Base-by-base conservation (phyloP, 2,888 invertebrate genomes). In the Euclidia mi region DNA sequence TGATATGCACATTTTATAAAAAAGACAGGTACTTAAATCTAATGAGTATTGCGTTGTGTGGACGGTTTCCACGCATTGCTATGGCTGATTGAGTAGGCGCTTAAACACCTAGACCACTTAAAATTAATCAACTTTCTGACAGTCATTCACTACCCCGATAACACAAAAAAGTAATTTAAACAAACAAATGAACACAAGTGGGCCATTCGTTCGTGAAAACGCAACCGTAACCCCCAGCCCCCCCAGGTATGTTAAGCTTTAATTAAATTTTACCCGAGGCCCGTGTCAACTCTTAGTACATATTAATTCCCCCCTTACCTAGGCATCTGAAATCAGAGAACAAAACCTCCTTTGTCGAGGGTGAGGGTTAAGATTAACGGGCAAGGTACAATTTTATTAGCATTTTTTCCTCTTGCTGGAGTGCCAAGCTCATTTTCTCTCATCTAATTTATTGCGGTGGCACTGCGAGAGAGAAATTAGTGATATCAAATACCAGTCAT, bases 311-410 rank as follows among this genome's bases (percentile, higher is more conserved):
- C 53, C 34, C 42, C 51, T 49, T 68, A 60, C 74, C 74, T 71
- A 63, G 59, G 56, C 74, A 72, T 75, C 79, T 81, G 76, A 86
- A 90, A 90, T 90, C 89, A 85, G 87, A 85, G 87, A 84, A 87
- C 85, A 83, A 82, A 85, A 85, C 85, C 84, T 81, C 76, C 65
- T 67, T 76, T 78, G 70, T 79, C 69, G 59, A 66, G 65, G 66
- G 78, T 81, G 82, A 79, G 56, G 89, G 89, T 89, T 89, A 86
- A 90, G 90, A 92, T 91, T 91, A 91, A 91, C 89, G 87, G 83
- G 79, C 75, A 82, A 89, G 87, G 90, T 88, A 90, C 88, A 88
- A 90, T 92, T 92, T 91, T 92, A 92, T 91, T 92, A 91, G 90
- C 90, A 91, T 90, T 92, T 92, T 91, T 92, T 88, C 89, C 88